Percentiles rank a stretch among this genome's conserved stretches.
These are phyloP conservation scores for Nixonia krombeini DNA, from an alignment of 1,140 invertebrate genomes.

Conservation along the genomic window DNA sequence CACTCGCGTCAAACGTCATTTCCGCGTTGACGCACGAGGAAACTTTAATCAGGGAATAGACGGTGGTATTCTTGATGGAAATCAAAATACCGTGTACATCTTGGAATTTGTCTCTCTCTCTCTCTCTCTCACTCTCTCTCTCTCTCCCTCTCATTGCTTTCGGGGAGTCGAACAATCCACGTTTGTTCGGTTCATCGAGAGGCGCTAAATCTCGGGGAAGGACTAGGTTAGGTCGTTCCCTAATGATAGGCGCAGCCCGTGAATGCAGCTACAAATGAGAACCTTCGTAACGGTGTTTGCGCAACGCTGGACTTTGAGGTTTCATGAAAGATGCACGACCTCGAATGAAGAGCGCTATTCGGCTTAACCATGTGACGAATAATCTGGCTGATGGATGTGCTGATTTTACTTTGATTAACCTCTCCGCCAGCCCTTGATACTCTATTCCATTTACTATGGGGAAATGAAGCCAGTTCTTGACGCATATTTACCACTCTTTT, in stretches of 20 bases:
- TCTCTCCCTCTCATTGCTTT: slow-evolving; percentile 45
- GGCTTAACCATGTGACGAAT: slow-evolving; percentile 1
- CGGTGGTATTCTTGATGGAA: not conserved
- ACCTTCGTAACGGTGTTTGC: slow-evolving; percentile 32
- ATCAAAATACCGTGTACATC: slow-evolving; percentile 4
- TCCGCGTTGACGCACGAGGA: not conserved
- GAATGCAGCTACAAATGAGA: slow-evolving; percentile 55
- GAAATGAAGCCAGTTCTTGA: too few species aligned
- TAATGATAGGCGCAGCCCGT: too few species aligned
- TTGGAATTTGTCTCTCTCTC: slow-evolving; percentile 21
- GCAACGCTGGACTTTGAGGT: slow-evolving; percentile 3
- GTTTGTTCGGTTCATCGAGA: slow-evolving; percentile 3
- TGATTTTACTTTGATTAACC: slow-evolving; percentile 30
- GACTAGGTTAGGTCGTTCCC: not conserved
- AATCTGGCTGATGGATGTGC: slow-evolving; percentile 14
- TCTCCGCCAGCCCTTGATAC: too few species aligned
- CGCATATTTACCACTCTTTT: too few species aligned
- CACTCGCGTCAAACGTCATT: not conserved
- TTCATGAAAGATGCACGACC: slow-evolving; percentile 52
- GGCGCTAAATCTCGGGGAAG: slow-evolving; percentile 15
- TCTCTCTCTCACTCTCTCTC: slow-evolving; percentile 48
- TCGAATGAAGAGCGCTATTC: slow-evolving; percentile 50
- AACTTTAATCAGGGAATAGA: not conserved
- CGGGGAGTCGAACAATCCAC: not conserved
- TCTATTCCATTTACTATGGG: too few species aligned